Evolutionary conservation across 2,113 vertebrate genomes (phyloP).

Genomic region (Mobula birostris): DNA sequence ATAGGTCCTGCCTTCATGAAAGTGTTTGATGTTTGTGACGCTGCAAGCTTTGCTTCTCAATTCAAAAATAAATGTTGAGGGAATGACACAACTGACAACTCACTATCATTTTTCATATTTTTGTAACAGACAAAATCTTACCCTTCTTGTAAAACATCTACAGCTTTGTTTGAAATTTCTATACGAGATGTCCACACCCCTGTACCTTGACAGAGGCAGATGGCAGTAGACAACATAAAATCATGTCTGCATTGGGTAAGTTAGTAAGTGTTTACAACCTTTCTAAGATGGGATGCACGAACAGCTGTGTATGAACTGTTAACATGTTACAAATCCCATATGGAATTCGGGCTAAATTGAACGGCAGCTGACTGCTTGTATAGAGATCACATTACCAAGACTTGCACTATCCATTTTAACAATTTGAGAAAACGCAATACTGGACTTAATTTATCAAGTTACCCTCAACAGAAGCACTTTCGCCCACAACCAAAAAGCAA

Average conservation of each 20-base stretch:
- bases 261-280: neutral
- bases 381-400: slow-evolving; percentile 23
- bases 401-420: slow-evolving; percentile 16
- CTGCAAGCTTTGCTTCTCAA: neutral
- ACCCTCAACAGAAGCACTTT: neutral
- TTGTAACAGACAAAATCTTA: neutral
- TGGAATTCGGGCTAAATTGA: slow-evolving; percentile 15
- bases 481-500: too few species aligned
- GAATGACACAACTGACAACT: neutral
- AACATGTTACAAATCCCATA: slow-evolving; percentile 23
- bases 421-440: neutral
- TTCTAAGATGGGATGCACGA: neutral
- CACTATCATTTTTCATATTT: neutral
- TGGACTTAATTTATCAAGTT: neutral
- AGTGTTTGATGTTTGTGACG: neutral
- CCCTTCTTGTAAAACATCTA: neutral
- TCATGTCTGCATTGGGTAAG: slow-evolving; percentile 11
- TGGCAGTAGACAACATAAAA: slow-evolving; percentile 14
- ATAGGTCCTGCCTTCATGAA: neutral
- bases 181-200: neutral
- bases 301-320: slow-evolving; percentile 26
- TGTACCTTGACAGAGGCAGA: slow-evolving; percentile 15
- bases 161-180: neutral
- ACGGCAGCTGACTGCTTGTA: neutral
- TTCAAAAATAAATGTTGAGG: neutral